Evolutionary conservation across 2,113 vertebrate genomes (phyloP), one percentile per base, ranked within the genome.

Genomic region (Electrona antarctica): DNA sequence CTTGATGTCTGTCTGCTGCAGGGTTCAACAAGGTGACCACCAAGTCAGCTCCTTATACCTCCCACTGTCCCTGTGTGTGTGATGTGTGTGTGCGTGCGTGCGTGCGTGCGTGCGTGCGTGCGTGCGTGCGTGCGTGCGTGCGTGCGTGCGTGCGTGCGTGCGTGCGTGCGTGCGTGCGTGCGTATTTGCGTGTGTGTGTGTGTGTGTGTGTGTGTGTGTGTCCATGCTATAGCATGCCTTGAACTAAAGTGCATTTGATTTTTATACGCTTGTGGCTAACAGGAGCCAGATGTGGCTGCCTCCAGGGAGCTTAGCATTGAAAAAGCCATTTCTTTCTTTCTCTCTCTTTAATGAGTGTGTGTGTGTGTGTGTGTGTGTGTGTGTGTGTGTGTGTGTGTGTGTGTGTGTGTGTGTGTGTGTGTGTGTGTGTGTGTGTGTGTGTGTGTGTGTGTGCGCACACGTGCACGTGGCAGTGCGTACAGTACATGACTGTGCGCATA

Each of bases 211-310:
- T 51, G 71, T 11, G 59, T 62, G 71, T 54, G 77, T 74, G 73
- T 79, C 57, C 81, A 69, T 74, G 73, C 74, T 72, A 71, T 64
- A 83, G 74, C 78, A 78, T 71, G 79, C 79, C 76, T 84, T 68
- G 47, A 71, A 86, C 83, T 86, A 79, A 85, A 87, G 73, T 73
- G 0, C 83, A 89, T 87, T 88, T 74, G 81, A 87, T 86, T 90
- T 90, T 89, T 86, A 87, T 87, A 88, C 55, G 85, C 87, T 85
- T 81, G 79, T 84, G 76, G 81, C 82, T 91, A 92, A 92, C 89
- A 81, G 88, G 73, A 90, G 88, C 87, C 91, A 91, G 86, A 91
- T 93, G 92, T 85, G 64, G 68, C 79, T 70, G 71, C 80, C 90
- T 80, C 69, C 69, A 67, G 73, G 83, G 76, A 89, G 67, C 63